phyloP scores from a whole-genome alignment of 2,888 invertebrate species.

The Conistra vaccinii region DNA sequence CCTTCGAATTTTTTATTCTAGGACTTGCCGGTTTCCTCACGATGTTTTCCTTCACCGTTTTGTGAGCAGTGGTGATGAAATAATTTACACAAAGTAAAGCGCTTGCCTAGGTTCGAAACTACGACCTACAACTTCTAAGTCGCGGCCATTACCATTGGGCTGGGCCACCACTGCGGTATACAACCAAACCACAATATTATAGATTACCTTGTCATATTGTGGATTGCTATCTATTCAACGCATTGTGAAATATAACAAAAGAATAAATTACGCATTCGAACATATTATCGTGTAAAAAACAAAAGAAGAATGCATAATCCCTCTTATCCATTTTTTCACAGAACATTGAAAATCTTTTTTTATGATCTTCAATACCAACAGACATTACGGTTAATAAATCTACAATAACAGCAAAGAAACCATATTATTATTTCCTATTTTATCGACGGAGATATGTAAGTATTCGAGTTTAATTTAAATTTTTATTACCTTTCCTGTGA shows the following conservation, averaged over 20 bases:
- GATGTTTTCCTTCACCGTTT: no score
- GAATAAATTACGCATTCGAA: conserved; percentile 4
- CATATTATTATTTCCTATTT: conserved; percentile 21
- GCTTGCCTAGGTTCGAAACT: no score
- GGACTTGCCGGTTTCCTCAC: no score
- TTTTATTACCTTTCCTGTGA: conserved; percentile 50
- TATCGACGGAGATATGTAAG: conserved; percentile 42
- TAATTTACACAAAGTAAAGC: no score
- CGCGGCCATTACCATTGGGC: no score
- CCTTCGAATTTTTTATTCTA: no score
- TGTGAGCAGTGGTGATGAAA: no score
- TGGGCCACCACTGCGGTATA: no score
- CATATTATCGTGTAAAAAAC: conserved; percentile 9
- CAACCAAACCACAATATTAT: neutral
- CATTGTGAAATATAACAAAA: conserved; percentile 16
- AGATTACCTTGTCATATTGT: neutral
- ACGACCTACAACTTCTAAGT: no score
- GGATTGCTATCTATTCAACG: neutral
- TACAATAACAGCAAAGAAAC: conserved; percentile 17
- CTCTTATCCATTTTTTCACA: neutral
- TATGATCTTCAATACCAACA: neutral
- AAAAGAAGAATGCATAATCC: neutral
- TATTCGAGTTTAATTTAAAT: conserved; percentile 52
- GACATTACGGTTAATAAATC: conserved; percentile 29
- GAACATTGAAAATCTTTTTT: conserved; percentile 8